phyloP scores from a whole-genome alignment of 2,113 vertebrate genomes.

The Pandion haliaetus region DNA sequence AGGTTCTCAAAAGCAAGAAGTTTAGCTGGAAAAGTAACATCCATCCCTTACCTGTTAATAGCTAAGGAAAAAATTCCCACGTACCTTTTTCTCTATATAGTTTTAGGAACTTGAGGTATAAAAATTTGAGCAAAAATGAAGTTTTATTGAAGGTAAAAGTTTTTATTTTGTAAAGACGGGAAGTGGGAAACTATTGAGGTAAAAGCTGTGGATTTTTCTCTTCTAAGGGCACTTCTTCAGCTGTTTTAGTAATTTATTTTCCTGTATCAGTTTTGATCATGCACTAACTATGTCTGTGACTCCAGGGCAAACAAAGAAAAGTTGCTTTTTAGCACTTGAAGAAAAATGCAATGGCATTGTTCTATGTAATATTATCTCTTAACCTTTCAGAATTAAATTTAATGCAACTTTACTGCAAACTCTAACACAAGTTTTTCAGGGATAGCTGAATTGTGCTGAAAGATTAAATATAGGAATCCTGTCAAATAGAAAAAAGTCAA shows the following conservation, averaged over 20 bases:
- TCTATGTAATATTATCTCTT: neutral
- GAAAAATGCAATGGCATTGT: neutral
- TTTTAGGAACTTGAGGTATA: neutral
- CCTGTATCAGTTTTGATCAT: neutral
- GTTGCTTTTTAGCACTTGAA: neutral
- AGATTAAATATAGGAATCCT: neutral
- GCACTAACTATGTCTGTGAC: neutral
- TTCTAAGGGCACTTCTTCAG: neutral
- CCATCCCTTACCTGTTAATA: neutral
- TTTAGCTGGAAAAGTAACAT: neutral
- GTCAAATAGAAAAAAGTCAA: neutral
- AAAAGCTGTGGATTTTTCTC: neutral
- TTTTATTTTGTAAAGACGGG: neutral
- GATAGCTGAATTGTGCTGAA: neutral
- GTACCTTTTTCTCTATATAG: fast-evolving
- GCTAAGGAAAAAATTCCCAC: neutral
- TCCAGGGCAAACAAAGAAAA: neutral
- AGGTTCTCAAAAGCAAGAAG: neutral
- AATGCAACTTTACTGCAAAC: neutral
- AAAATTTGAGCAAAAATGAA: neutral
- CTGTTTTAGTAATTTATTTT: neutral
- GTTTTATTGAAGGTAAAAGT: neutral
- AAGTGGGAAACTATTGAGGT: neutral
- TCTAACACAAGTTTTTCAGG: neutral
- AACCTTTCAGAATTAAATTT: neutral